Conservation (phyloP, 2,888 invertebrate genomes). For the Catocala fraxini region DNA sequence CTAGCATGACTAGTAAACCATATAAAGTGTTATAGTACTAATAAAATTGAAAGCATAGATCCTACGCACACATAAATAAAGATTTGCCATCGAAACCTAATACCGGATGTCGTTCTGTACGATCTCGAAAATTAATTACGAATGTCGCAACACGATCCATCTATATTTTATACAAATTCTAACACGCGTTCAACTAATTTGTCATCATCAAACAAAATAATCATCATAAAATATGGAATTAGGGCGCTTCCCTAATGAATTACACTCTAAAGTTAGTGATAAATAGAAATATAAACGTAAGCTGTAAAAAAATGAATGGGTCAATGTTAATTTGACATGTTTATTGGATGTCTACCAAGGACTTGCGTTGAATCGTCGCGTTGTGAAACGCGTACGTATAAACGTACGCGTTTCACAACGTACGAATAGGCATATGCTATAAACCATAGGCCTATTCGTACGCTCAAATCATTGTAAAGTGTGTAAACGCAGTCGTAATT, state of each 20-base stretch:
- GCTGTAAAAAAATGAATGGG: conserved; percentile 40
- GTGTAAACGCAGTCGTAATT: conserved; percentile 53
- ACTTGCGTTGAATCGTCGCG: conserved; percentile 8
- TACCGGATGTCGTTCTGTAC: conserved; percentile 62
- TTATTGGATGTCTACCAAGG: conserved; percentile 49
- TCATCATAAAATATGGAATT: conserved; percentile 59
- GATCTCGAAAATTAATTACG: conserved; percentile 57
- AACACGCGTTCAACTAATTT: conserved; percentile 52
- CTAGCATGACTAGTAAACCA: conserved; percentile 48
- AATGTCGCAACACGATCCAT: conserved; percentile 51
- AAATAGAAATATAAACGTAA: conserved; percentile 41
- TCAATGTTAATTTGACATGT: conserved; percentile 45
- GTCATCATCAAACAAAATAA: conserved; percentile 54
- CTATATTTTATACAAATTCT: conserved; percentile 53
- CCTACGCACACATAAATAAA: conserved; percentile 57
- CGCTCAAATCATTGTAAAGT: conserved; percentile 49
- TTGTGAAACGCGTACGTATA: conserved; percentile 43
- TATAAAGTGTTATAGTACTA: conserved; percentile 52
- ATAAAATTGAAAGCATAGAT: conserved; percentile 65
- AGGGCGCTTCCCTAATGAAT: conserved; percentile 49
- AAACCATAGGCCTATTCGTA: conserved; percentile 30
- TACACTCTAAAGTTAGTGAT: conserved; percentile 42
- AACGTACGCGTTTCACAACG: too few relatives aligned
- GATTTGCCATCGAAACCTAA: conserved; percentile 49
- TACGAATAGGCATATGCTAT: too few relatives aligned